Base-by-base conservation (phyloP, 2,797 vertebrate genomes). In the Acrossocheilus wenchowensis region DNA sequence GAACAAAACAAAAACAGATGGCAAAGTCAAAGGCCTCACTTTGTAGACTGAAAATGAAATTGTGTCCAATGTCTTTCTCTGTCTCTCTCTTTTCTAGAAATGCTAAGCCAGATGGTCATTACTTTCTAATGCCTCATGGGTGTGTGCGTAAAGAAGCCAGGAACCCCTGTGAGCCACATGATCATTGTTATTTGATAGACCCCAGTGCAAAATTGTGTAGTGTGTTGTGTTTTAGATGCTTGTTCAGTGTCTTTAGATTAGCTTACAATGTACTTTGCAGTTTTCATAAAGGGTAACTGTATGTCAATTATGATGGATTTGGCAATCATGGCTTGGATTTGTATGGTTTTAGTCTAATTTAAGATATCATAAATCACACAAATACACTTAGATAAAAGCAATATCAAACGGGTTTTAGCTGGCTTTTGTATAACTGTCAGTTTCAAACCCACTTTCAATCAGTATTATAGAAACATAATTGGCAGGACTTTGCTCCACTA, bases 141-240 rank as follows among this genome's bases (percentile, higher is more conserved):
- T 68, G 62, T 71, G 48, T 62, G 66, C 2, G 15, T 48, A 23
- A 23, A 64, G 82, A 48, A 85, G 60, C 34, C 72, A 41, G 82
- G 43, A 45, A 39, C 45, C 21, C 26, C 21, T 14, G 26, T 68
- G 68, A 82, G 85, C 71, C 66, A 74, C 5, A 34, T 60, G 87
- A 88, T 75, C 52, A 26, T 69, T 87, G 85, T 83, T 78, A 88
- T 88, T 71, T 83, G 85, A 87, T 78, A 45, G 57, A 34, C 71
- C 73, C 78, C 78, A 75, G 77, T 86, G 77, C 54, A 84, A 41
- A 75, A 86, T 52, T 72, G 43, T 69, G 48, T 66, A 79, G 75
- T 75, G 60, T 19, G 52, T 60, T 83, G 74, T 88, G 85, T 87
- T 83, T 78, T 60, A 68, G 71, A 85, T 5, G 15, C 8, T 50